These are phyloP conservation scores for Huso huso DNA, from an alignment of 2,797 vertebrate species.

Conservation along the genomic window DNA sequence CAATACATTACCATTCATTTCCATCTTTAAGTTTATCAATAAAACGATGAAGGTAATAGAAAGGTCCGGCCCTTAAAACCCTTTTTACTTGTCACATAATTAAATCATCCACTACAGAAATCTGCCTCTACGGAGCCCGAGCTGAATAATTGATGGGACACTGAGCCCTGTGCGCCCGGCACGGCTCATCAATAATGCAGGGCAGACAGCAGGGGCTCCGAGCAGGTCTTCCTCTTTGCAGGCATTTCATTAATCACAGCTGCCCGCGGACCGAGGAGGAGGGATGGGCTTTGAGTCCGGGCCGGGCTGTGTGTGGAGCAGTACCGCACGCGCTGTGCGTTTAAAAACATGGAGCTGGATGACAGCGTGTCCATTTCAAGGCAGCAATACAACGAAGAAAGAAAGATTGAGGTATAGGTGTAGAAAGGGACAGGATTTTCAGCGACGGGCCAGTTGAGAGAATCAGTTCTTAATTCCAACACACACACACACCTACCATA, in stretches of 20 bases:
- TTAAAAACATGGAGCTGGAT: too few relatives aligned
- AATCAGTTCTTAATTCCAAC: too few relatives aligned
- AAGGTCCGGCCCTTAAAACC: conserved; percentile 60
- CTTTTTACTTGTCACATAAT: conserved; percentile 78
- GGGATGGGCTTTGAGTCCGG: background rate
- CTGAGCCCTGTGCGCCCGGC: conserved; percentile 49
- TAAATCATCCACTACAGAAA: conserved; percentile 80
- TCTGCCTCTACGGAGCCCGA: conserved; percentile 64
- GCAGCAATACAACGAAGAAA: too few relatives aligned
- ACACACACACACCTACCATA: too few relatives aligned
- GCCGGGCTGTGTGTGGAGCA: conserved; percentile 2
- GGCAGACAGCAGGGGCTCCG: conserved; percentile 32
- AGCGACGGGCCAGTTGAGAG: too few relatives aligned
- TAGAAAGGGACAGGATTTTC: too few relatives aligned
- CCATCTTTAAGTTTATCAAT: conserved; percentile 57
- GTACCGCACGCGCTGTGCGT: too few relatives aligned
- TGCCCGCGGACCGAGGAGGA: background rate
- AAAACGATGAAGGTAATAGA: conserved; percentile 49
- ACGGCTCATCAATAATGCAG: conserved; percentile 72
- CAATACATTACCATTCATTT: conserved; percentile 34
- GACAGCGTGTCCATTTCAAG: too few relatives aligned
- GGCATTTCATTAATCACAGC: conserved; percentile 1
- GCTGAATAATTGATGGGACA: conserved; percentile 86
- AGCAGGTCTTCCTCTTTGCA: conserved; percentile 6
- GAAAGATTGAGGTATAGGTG: too few relatives aligned